Conservation (phyloP, 2,888 invertebrate species). For the Ophioninae sp. region DNA sequence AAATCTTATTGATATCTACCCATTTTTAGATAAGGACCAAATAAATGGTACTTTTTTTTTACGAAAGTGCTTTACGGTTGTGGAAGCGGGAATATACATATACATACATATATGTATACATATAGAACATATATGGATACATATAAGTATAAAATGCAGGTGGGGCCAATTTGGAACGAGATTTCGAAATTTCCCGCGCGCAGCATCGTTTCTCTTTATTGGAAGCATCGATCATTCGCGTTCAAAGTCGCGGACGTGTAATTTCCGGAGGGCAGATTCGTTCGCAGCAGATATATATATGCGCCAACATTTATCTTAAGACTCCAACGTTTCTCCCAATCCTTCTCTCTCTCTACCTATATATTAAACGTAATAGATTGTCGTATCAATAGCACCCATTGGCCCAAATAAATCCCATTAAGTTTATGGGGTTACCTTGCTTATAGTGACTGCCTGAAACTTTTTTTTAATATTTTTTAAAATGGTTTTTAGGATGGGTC, state of each 20-base stretch:
- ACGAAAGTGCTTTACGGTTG: background rate
- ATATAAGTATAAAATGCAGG: background rate
- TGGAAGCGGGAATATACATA: background rate
- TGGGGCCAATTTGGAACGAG: conserved; percentile 20
- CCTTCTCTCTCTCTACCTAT: background rate
- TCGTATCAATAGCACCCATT: conserved; percentile 13
- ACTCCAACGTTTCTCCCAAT: conserved; percentile 2
- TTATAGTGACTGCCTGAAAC: background rate
- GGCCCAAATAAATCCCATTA: background rate
- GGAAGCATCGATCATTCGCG: conserved; percentile 80
- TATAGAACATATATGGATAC: background rate
- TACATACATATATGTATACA: background rate
- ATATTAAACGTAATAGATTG: background rate
- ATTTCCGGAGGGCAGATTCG: conserved; percentile 80
- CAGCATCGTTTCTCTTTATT: conserved; percentile 57
- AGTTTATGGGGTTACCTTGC: background rate
- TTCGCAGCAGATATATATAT: conserved; percentile 68
- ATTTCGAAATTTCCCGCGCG: conserved; percentile 13
- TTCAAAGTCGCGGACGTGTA: conserved; percentile 80
- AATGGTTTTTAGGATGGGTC: too few species aligned
- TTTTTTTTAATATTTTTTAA: too few species aligned
- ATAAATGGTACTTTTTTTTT: background rate
- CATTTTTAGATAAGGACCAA: background rate
- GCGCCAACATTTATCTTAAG: conserved; percentile 22
- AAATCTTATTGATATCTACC: too few species aligned